A percentile compares a stretch with the other conserved stretches of the same genome.
Evolutionary conservation across 1,140 invertebrate genomes (phyloP).

Genomic region (Diabrotica virgifera): DNA sequence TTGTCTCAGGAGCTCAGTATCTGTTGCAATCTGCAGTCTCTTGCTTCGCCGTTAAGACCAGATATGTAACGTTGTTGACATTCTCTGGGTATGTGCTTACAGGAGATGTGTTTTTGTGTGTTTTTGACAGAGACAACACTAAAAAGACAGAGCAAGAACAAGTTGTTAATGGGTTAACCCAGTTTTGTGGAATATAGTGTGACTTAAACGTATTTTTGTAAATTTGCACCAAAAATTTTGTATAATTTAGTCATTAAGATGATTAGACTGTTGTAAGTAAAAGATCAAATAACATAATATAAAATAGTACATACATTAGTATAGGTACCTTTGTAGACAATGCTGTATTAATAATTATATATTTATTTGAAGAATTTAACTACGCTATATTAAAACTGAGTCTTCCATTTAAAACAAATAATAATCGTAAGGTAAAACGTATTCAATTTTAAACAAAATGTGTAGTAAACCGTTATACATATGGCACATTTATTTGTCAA

Average conservation of each 20-base stretch:
- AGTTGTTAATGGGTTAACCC: no score
- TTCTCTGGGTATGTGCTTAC: no score
- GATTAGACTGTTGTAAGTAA: not conserved
- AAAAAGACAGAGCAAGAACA: no score
- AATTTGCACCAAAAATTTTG: not conserved
- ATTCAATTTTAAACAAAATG: constrained; percentile 39
- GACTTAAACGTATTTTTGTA: not conserved
- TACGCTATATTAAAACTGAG: constrained; percentile 46
- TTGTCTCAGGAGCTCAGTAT: no score
- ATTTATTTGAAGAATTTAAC: constrained; percentile 24
- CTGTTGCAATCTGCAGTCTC: no score
- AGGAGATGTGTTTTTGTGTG: no score
- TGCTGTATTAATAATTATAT: not conserved
- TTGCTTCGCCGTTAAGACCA: no score
- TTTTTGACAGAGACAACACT: no score
- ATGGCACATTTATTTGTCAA: constrained; percentile 37
- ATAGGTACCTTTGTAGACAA: not conserved
- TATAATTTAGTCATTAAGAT: not conserved
- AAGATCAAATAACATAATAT: not conserved
- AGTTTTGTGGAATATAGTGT: no score
- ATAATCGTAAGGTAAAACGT: constrained; percentile 47
- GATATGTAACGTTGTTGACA: no score
- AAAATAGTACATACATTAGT: constrained; percentile 1
- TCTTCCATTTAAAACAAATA: constrained; percentile 51
- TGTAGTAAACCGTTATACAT: constrained; percentile 33